Evolutionary conservation across 2,113 vertebrate species (phyloP).

Genomic region (Percina caprodes): DNA sequence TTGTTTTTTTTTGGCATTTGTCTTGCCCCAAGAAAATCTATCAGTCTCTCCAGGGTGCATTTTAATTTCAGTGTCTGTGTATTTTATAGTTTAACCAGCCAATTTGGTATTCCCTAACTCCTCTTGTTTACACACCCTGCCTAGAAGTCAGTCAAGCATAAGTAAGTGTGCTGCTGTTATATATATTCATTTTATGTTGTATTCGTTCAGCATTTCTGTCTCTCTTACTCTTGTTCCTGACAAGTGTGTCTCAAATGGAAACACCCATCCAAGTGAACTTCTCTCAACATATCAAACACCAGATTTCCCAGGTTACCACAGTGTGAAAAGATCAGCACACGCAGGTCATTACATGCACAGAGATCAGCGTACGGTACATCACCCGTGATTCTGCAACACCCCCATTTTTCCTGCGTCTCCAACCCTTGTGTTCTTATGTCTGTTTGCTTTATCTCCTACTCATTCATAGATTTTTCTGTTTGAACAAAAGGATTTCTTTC

Average conservation of each 20-base stretch:
- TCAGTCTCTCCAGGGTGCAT: slow-evolving; percentile 14
- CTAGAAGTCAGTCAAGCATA: slow-evolving; percentile 30
- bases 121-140: slow-evolving; percentile 33
- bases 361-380: not conserved
- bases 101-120: slow-evolving; percentile 45
- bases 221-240: slow-evolving; percentile 10
- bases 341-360: not conserved
- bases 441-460: slow-evolving; percentile 20
- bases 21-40: slow-evolving; percentile 28
- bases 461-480: slow-evolving; percentile 51
- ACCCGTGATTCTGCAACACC: not conserved
- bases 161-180: slow-evolving; percentile 38
- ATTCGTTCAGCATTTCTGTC: slow-evolving; percentile 34
- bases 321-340: slow-evolving; percentile 30
- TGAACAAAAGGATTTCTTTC: slow-evolving; percentile 33
- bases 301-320: slow-evolving; percentile 17
- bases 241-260: slow-evolving; percentile 19
- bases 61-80: slow-evolving; percentile 27
- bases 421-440: not conserved
- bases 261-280: not conserved
- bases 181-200: slow-evolving; percentile 43
- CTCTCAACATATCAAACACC: slow-evolving; percentile 3
- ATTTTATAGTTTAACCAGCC: slow-evolving; percentile 27
- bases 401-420: not conserved
- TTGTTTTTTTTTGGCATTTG: slow-evolving; percentile 1